Conservation (phyloP, 2,113 vertebrate genomes). For the Nyctereutes procyonoides region DNA sequence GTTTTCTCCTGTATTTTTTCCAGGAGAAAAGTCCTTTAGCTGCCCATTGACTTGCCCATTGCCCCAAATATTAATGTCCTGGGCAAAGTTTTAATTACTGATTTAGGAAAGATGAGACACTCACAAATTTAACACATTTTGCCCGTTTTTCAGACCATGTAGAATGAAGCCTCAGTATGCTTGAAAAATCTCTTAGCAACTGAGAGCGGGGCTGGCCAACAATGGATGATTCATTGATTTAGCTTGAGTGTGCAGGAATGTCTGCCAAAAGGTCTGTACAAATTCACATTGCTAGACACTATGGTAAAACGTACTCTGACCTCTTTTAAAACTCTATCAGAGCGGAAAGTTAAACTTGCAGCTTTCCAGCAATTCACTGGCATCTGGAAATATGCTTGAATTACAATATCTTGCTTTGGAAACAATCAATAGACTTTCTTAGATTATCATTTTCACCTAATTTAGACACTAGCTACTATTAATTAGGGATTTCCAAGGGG, state of each 20-base stretch:
- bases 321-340: constrained; percentile 89
- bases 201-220: constrained; percentile 85
- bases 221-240: constrained; percentile 89
- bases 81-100: constrained; percentile 82
- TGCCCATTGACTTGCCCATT: constrained; percentile 62
- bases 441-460: constrained; percentile 78
- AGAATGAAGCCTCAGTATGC: constrained; percentile 86
- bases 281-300: constrained; percentile 90
- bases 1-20: constrained; percentile 49
- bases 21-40: constrained; percentile 78
- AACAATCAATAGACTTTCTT: constrained; percentile 52
- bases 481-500: constrained; percentile 59
- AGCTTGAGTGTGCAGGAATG: constrained; percentile 85
- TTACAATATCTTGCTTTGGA: constrained; percentile 77
- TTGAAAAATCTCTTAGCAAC: constrained; percentile 88
- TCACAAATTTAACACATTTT: constrained; percentile 84
- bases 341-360: constrained; percentile 84
- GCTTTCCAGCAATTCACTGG: constrained; percentile 83
- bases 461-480: constrained; percentile 70
- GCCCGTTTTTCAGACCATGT: constrained; percentile 81
- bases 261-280: constrained; percentile 88
- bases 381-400: constrained; percentile 85
- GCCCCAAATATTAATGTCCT: constrained; percentile 72
- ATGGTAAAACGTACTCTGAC: constrained; percentile 88
- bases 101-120: constrained; percentile 85